Conservation (phyloP, 2,113 vertebrate genomes). For the Forbesichthys papilliferus region DNA sequence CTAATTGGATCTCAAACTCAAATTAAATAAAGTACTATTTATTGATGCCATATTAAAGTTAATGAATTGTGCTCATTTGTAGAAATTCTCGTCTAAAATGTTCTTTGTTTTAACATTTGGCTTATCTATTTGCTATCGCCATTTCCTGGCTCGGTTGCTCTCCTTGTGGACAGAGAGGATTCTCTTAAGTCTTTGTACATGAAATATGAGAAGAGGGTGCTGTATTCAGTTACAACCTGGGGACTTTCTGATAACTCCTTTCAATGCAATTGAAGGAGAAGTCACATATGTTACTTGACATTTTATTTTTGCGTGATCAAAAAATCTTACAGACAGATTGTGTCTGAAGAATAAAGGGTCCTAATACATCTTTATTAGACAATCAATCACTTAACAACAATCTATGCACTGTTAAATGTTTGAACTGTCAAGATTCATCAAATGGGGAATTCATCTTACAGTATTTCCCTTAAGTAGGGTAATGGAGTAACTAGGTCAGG, state of each 20-base stretch:
- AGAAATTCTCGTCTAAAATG: background rate
- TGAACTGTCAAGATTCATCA: constrained; percentile 29
- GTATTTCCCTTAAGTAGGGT: constrained; percentile 16
- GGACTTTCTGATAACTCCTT: constrained; percentile 46
- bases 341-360: no score
- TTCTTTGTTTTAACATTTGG: background rate
- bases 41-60: constrained; percentile 10
- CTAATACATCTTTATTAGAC: no score
- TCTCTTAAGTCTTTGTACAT: constrained; percentile 38
- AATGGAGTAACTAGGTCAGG: constrained; percentile 35
- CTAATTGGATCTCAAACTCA: constrained; percentile 48
- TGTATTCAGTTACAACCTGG: constrained; percentile 52
- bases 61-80: constrained; percentile 9
- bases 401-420: constrained; percentile 19
- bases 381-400: constrained; percentile 4
- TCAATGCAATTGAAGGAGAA: constrained; percentile 55
- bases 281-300: constrained; percentile 52
- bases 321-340: no score
- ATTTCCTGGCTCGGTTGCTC: constrained; percentile 15
- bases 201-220: constrained; percentile 57
- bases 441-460: constrained; percentile 28
- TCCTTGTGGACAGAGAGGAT: constrained; percentile 22
- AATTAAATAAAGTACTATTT: constrained; percentile 38
- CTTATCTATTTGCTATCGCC: no score
- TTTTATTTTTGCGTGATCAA: no score